phyloP scores from a whole-genome alignment of 2,888 invertebrate genomes.

The Tipula unca region DNA sequence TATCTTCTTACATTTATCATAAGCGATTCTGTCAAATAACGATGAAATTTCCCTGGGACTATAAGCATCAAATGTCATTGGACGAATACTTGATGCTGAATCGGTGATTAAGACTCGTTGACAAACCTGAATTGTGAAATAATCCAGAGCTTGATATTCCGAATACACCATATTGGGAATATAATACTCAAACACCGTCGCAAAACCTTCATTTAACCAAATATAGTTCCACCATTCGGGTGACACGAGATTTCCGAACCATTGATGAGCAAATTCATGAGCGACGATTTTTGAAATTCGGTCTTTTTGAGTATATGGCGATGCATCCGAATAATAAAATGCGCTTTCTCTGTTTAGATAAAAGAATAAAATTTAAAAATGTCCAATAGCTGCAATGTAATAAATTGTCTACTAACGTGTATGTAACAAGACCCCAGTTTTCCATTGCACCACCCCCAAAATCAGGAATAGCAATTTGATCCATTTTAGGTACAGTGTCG shows the following conservation, averaged over 20 bases:
- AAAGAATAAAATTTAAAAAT: neutral
- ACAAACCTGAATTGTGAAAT: constrained; percentile 63
- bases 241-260: constrained; percentile 41
- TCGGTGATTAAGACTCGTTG: constrained; percentile 66
- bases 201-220: constrained; percentile 61
- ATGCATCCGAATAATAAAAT: neutral
- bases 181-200: constrained; percentile 57
- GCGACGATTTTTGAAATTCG: constrained; percentile 29
- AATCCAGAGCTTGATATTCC: constrained; percentile 64
- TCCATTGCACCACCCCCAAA: constrained; percentile 85
- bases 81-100: constrained; percentile 65
- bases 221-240: constrained; percentile 44
- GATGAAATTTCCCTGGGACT: constrained; percentile 75
- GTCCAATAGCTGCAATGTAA: neutral
- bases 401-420: constrained; percentile 25
- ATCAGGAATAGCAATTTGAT: constrained; percentile 81
- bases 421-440: constrained; percentile 83
- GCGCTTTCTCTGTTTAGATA: neutral
- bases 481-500: constrained; percentile 58
- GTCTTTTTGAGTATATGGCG: neutral
- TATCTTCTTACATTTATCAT: constrained; percentile 59
- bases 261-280: constrained; percentile 46
- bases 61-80: constrained; percentile 71
- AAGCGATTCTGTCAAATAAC: constrained; percentile 79
- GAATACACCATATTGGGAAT: constrained; percentile 48